phyloP scores from a whole-genome alignment of 2,113 vertebrate genomes.

The Pelodiscus sinensis region DNA sequence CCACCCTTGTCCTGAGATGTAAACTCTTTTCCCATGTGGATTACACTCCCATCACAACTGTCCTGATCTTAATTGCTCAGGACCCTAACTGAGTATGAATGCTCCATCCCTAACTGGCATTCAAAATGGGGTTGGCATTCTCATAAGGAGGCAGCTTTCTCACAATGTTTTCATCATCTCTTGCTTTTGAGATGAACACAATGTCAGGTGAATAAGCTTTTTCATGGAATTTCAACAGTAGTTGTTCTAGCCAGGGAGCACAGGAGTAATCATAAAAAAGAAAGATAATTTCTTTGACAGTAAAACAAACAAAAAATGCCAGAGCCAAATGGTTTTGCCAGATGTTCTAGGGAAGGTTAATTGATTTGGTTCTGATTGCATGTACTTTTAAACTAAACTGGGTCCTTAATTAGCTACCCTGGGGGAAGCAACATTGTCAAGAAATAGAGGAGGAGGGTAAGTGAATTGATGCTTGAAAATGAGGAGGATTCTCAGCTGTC shows the following conservation, averaged over 20 bases:
- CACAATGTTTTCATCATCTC: background rate
- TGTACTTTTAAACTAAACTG: background rate
- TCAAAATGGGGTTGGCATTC: conserved; percentile 5
- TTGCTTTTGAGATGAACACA: background rate
- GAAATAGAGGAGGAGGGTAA: background rate
- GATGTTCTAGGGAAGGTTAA: conserved; percentile 29
- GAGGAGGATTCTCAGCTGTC: conserved; percentile 34
- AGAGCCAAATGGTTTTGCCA: background rate
- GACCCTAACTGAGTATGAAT: fast-evolving
- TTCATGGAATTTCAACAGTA: background rate
- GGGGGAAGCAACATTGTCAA: conserved; percentile 36
- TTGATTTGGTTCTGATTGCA: background rate
- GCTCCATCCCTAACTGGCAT: too few relatives aligned
- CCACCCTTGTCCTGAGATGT: background rate
- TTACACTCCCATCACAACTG: background rate
- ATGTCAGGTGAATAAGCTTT: background rate
- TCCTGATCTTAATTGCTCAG: too few relatives aligned
- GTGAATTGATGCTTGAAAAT: conserved; percentile 23
- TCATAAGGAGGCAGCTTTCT: background rate
- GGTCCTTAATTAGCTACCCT: conserved; percentile 25
- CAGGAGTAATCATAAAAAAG: background rate
- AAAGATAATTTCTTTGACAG: background rate
- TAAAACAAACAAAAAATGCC: background rate
- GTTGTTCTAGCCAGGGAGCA: conserved; percentile 10
- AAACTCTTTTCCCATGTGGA: background rate